A percentile compares a stretch with the other conserved stretches of the same genome.
Evolutionary conservation across 2,797 vertebrate genomes (phyloP).

Genomic region (Furcifer pardalis): DNA sequence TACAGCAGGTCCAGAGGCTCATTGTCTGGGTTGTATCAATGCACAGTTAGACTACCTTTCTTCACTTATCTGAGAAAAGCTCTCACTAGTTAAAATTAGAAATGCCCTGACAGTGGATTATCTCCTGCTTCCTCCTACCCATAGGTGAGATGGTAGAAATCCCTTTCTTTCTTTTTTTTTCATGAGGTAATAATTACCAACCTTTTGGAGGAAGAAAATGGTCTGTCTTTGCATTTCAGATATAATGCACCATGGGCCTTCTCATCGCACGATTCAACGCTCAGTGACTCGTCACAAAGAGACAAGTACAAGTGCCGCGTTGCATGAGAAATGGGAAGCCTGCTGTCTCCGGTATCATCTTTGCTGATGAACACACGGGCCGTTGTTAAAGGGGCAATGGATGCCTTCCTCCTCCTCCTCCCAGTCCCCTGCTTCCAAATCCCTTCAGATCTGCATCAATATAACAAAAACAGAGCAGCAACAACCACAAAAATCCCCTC

Average conservation of each 20-base stretch:
- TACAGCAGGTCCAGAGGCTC: constrained; percentile 60
- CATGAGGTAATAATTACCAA: constrained; percentile 63
- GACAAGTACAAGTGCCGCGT: constrained; percentile 32
- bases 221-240: constrained; percentile 55
- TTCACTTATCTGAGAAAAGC: constrained; percentile 61
- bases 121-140: constrained; percentile 51
- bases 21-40: constrained; percentile 61
- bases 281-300: constrained; percentile 49
- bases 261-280: constrained; percentile 28
- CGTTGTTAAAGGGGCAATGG: constrained; percentile 30
- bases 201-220: constrained; percentile 48
- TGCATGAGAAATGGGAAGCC: constrained; percentile 38
- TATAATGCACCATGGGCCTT: constrained; percentile 41
- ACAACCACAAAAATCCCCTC: too few relatives aligned
- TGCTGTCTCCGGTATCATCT: constrained; percentile 12
- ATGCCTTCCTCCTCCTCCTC: constrained; percentile 3
- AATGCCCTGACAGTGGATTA: constrained; percentile 64
- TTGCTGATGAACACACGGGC: neutral
- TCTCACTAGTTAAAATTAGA: constrained; percentile 65
- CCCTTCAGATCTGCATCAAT: neutral
- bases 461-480: neutral
- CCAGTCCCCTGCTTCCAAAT: neutral
- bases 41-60: constrained; percentile 60
- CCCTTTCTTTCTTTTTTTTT: constrained; percentile 16
- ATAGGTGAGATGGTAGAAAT: constrained; percentile 51